Evolutionary conservation across 2,113 vertebrate species (phyloP).

Genomic region (Dermatemys mawii): DNA sequence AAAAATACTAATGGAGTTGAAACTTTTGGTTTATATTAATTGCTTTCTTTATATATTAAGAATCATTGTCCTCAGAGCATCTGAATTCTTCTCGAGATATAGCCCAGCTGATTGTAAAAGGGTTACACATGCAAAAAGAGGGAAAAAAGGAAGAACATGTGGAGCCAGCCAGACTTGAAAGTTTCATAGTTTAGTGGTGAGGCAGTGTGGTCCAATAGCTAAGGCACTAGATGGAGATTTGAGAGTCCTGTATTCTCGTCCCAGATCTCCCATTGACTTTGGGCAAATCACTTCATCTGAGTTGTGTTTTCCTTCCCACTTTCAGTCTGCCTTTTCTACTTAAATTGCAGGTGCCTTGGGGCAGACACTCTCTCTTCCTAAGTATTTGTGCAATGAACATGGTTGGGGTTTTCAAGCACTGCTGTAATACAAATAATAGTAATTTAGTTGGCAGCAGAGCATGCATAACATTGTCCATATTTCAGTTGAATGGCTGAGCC

Average conservation of each 20-base stretch:
- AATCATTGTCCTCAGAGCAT: neutral
- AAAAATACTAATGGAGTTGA: neutral
- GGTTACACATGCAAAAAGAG: neutral
- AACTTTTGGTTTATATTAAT: neutral
- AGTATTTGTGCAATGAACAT: neutral
- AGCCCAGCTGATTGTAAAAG: neutral
- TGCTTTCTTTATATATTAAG: conserved; percentile 36
- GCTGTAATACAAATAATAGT: conserved; percentile 31
- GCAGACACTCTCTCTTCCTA: neutral
- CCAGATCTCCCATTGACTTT: neutral
- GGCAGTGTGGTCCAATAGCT: neutral
- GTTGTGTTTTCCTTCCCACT: conserved; percentile 7
- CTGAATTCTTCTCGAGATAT: neutral
- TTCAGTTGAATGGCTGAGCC: conserved; percentile 13
- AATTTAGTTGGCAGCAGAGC: conserved; percentile 42
- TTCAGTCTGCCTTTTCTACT: neutral
- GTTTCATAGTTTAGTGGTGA: neutral
- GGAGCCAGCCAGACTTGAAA: neutral
- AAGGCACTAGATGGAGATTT: neutral
- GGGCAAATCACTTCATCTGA: neutral
- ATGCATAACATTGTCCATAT: conserved; percentile 13
- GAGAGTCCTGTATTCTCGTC: neutral
- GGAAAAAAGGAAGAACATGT: neutral
- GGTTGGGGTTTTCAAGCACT: conserved; percentile 42
- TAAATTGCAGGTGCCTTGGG: neutral